Percentiles rank a stretch among this genome's conserved stretches.
Evolutionary conservation across 1,140 invertebrate species (phyloP).

Genomic region (Nautilus pompilius): DNA sequence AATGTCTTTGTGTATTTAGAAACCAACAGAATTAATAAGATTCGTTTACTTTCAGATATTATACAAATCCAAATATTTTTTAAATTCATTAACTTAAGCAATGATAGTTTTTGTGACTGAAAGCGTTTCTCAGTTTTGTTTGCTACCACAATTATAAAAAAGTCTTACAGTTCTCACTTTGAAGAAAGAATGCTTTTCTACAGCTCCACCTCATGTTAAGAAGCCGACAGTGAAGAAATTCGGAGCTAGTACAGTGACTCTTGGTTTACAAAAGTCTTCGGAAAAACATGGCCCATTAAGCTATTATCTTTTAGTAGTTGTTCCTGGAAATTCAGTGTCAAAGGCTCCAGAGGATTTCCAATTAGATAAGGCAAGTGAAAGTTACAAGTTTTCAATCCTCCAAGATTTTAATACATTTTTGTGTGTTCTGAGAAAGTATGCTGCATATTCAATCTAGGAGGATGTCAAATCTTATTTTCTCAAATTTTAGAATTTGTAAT

Average conservation of each 20-base stretch:
- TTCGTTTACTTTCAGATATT: no score
- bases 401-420: no score
- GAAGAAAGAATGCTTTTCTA: slow-evolving; percentile 11
- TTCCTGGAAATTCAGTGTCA: slow-evolving; percentile 65
- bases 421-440: no score
- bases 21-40: no score
- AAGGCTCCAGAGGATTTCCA: slow-evolving; percentile 38
- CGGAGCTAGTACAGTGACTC: slow-evolving; percentile 80
- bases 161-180: background rate
- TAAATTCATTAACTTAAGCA: no score
- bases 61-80: no score
- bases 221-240: slow-evolving; percentile 90
- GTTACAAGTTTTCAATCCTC: no score
- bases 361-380: slow-evolving; percentile 23
- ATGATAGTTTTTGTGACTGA: slow-evolving; percentile 3
- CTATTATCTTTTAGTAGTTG: slow-evolving; percentile 94
- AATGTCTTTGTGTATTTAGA: no score
- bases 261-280: slow-evolving; percentile 89
- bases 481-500: no score
- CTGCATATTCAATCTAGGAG: no score
- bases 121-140: background rate
- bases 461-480: no score
- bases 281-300: slow-evolving; percentile 99
- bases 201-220: slow-evolving; percentile 90
- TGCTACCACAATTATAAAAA: slow-evolving; percentile 2